Conservation (phyloP, 2,888 invertebrate genomes). For the Colletes collaris region DNA sequence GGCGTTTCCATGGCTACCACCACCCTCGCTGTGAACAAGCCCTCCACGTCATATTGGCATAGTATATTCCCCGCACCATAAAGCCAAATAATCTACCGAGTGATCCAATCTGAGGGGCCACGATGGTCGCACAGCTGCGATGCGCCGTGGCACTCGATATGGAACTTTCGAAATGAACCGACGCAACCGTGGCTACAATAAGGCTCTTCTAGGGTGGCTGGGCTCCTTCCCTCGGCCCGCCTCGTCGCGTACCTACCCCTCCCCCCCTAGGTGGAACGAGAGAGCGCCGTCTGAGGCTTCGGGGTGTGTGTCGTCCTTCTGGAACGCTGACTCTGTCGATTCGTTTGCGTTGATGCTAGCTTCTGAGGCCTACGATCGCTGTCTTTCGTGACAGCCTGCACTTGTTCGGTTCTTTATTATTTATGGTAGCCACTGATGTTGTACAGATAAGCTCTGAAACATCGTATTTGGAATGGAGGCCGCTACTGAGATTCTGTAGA, state of each 20-base stretch:
- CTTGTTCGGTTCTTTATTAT: too few species aligned
- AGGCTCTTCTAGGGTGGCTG: background rate
- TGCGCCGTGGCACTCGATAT: conserved; percentile 31
- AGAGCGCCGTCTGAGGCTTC: background rate
- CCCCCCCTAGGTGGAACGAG: background rate
- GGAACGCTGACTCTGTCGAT: too few species aligned
- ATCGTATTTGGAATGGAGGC: too few species aligned
- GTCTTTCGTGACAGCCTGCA: too few species aligned
- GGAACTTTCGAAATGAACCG: conserved; percentile 19
- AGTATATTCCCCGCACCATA: conserved; percentile 81
- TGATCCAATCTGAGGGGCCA: conserved; percentile 73
- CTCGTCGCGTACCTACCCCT: too few species aligned
- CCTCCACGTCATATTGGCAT: conserved; percentile 79
- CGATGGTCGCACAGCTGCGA: conserved; percentile 46
- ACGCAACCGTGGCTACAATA: conserved; percentile 3
- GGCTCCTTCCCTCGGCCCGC: too few species aligned
- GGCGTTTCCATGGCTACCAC: conserved; percentile 78
- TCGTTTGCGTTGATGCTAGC: too few species aligned
- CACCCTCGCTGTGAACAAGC: conserved; percentile 76
- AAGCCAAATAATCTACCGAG: conserved; percentile 80
- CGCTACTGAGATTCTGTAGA: too few species aligned
- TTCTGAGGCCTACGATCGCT: too few species aligned
- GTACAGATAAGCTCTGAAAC: too few species aligned
- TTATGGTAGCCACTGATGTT: too few species aligned
- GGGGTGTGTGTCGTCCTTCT: too few species aligned